These are phyloP conservation scores for Clupea harengus DNA, from an alignment of 2,113 vertebrate species.

Conservation along the genomic window DNA sequence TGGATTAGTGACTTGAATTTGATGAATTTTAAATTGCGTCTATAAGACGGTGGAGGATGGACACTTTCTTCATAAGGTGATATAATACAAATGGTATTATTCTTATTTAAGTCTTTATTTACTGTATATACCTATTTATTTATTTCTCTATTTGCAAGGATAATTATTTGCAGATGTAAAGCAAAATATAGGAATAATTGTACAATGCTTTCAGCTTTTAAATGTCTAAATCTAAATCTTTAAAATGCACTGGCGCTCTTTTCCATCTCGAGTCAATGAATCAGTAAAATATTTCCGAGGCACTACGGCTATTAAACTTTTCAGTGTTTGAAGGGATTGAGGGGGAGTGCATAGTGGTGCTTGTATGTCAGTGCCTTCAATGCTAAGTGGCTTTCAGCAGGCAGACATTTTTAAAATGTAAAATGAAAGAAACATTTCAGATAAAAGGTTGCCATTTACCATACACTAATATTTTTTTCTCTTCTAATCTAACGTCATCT, in stretches of 20 bases:
- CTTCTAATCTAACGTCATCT: background rate
- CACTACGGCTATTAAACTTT: background rate
- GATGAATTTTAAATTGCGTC: background rate
- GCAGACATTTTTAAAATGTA: background rate
- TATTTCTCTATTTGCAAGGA: background rate
- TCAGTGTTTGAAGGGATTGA: background rate
- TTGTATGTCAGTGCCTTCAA: background rate
- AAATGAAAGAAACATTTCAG: background rate
- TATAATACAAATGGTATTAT: background rate
- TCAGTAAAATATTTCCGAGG: background rate
- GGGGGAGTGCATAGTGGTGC: background rate
- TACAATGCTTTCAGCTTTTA: background rate
- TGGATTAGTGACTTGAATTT: background rate
- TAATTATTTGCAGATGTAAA: background rate
- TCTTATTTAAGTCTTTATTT: background rate
- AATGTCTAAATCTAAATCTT: background rate
- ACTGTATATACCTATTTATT: background rate
- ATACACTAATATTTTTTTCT: background rate
- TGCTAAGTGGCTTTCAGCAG: background rate
- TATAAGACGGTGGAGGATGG: background rate
- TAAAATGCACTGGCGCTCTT: background rate
- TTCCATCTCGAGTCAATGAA: background rate
- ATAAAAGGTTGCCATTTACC: background rate
- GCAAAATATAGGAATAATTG: background rate
- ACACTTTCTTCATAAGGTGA: background rate